Conservation (phyloP, 2,888 invertebrate genomes). For the Morinoia aosen region DNA sequence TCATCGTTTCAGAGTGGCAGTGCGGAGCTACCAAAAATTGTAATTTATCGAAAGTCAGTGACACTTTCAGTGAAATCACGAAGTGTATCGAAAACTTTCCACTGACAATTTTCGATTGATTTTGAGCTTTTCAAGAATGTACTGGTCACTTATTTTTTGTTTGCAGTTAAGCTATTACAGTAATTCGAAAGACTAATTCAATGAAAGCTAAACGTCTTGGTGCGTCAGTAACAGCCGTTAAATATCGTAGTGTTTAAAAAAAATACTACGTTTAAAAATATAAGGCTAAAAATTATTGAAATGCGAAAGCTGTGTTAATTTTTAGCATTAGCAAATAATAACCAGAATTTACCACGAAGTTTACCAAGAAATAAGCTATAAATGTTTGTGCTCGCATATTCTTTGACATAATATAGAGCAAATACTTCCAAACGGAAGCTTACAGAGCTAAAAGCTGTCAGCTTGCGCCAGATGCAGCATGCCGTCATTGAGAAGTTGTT, state of each 20-base stretch:
- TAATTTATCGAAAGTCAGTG: neutral
- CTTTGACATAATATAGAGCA: neutral
- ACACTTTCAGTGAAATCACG: no score
- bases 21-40: neutral
- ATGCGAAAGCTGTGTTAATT: no score
- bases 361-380: neutral
- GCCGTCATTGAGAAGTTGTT: neutral
- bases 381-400: neutral
- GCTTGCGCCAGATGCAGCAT: neutral
- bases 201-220: neutral
- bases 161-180: neutral
- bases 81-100: no score
- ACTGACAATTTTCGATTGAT: neutral
- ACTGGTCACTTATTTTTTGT: neutral
- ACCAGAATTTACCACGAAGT: neutral
- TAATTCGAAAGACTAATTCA: neutral
- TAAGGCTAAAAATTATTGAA: no score
- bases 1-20: neutral
- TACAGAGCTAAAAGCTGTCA: neutral
- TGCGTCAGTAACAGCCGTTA: neutral
- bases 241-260: neutral
- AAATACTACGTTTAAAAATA: no score
- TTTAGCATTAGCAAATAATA: neutral
- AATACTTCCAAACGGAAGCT: neutral
- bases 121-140: neutral